A percentile compares a stretch with the other conserved stretches of the same genome.
These are phyloP conservation scores for Leptinotarsa lineolata DNA, from an alignment of 1,140 invertebrate species.

Conservation along the genomic window DNA sequence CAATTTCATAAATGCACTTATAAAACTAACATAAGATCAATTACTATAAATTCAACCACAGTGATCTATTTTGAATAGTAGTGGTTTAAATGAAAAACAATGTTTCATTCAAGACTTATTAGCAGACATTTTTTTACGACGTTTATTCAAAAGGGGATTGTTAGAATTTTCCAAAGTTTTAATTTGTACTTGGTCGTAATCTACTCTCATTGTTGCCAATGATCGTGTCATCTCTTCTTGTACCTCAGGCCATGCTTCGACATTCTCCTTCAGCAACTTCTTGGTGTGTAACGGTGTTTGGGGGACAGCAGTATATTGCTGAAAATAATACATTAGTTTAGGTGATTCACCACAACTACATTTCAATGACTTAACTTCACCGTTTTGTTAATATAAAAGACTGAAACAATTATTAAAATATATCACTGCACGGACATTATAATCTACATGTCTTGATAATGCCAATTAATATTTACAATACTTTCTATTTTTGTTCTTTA, in stretches of 20 bases:
- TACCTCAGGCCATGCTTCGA: slow-evolving; percentile 93
- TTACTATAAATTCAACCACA: not conserved
- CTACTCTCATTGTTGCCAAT: slow-evolving; percentile 94
- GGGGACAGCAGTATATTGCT: slow-evolving; percentile 87
- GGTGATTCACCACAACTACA: too few relatives aligned
- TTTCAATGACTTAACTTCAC: too few relatives aligned
- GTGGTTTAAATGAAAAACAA: not conserved
- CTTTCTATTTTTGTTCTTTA: too few relatives aligned
- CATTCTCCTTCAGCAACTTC: slow-evolving; percentile 83
- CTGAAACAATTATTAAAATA: too few relatives aligned
- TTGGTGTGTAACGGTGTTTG: slow-evolving; percentile 91
- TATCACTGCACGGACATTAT: too few relatives aligned
- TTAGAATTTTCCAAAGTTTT: slow-evolving; percentile 90
- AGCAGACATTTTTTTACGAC: slow-evolving; percentile 62
- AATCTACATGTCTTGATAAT: too few relatives aligned
- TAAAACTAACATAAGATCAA: not conserved
- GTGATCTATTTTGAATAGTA: not conserved
- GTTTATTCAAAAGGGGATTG: slow-evolving; percentile 87
- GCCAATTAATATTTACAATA: too few relatives aligned
- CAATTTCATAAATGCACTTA: slow-evolving; percentile 6
- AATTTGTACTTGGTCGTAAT: slow-evolving; percentile 89
- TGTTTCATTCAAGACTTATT: not conserved
- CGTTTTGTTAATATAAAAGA: too few relatives aligned
- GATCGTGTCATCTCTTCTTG: slow-evolving; percentile 98
- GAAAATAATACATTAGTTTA: slow-evolving; percentile 36